Evolutionary conservation across 2,888 invertebrate species (phyloP), one percentile per base, ranked within the genome.

Genomic region (Pseudoips prasinana): DNA sequence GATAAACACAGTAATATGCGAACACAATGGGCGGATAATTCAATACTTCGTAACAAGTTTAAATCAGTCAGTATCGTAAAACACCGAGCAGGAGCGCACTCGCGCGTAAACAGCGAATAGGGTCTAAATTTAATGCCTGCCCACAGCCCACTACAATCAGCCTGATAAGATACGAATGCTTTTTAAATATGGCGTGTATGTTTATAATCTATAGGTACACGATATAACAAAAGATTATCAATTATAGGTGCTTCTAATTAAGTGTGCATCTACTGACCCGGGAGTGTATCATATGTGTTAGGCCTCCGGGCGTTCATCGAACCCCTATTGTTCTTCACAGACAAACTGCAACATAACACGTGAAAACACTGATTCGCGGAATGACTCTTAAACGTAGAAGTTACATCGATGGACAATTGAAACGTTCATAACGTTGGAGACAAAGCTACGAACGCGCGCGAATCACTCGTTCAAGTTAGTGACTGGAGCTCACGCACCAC

Each of bases 131-230:
- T 52, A 48, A 42, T 29, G 50, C 39, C 40, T 39, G 52, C 57
- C 33, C 50, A 46, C 42, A 39, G 57, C 54, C 58, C 58, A 62
- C 62, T 59, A 51, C 62, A 60, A 64, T 44, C 48, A 46, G 49
- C 52, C 57, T 58, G 83, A 84, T 84, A 79, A 84, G 83, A 80
- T 83, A 82, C 49, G 52, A 39, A 33, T 42, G 52, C 44, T 45
- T 53, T 45, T 54, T 58, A 63, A 65, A 49, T 25, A 29, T 62
- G 51, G 46, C 41, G 35, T 39, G 51, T 14, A 14, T 3, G 14
- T 14, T 14, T 3, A 14, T 14, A 7, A 20, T n/a, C n/a, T n/a
- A n/a, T n/a, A n/a, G n/a, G n/a, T n/a, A n/a, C n/a, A n/a, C n/a
- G n/a, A n/a, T n/a, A n/a, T n/a, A 5, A 20, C 40, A 52, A 56